A percentile compares a stretch with the other conserved stretches of the same genome.
These are phyloP conservation scores for Ursus arctos DNA, from an alignment of 2,113 vertebrate species.

Conservation along the genomic window DNA sequence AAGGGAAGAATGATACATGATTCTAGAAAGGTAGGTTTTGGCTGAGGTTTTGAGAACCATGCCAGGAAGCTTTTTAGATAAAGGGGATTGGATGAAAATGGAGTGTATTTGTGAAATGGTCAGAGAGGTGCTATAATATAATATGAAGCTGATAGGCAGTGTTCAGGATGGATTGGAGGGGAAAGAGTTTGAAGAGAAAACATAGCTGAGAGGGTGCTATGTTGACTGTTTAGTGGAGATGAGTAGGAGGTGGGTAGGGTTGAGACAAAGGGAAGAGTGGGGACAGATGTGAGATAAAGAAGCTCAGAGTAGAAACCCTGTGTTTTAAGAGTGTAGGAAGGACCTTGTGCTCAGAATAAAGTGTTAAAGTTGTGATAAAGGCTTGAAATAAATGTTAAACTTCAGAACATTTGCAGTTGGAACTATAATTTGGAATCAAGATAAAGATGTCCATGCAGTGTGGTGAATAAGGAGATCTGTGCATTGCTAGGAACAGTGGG, in stretches of 20 bases:
- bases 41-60: background rate
- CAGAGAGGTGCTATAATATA: background rate
- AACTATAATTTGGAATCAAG: background rate
- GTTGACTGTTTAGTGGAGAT: background rate
- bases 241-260: background rate
- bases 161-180: background rate
- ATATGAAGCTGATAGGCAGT: background rate
- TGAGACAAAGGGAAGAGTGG: background rate
- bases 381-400: background rate
- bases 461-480: background rate
- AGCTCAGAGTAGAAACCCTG: background rate
- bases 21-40: background rate
- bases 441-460: background rate
- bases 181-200: background rate
- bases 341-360: background rate
- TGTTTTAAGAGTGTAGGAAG: background rate
- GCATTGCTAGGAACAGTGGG: background rate
- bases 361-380: background rate
- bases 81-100: background rate
- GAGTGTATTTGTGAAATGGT: background rate
- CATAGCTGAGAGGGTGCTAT: background rate
- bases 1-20: background rate
- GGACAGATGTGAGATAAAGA: background rate
- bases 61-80: background rate
- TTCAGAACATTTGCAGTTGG: background rate